Evolutionary conservation across 2,888 invertebrate genomes (phyloP), one percentile per base, ranked within the genome.

Genomic region (Nudaria mundana): DNA sequence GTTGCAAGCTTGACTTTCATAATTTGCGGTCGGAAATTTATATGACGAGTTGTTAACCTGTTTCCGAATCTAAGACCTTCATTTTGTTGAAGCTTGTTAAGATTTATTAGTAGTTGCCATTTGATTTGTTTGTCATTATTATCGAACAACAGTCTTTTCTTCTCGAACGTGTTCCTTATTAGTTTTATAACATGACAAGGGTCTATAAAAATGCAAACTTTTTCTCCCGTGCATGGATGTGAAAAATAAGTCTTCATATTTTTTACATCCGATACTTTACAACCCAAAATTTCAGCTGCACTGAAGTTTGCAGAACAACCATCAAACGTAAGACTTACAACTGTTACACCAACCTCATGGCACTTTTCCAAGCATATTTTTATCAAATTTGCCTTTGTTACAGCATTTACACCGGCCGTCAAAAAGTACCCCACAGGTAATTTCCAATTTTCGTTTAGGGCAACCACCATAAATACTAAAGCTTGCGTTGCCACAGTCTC

Each of bases 351-450:
- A 23, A 34, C 50, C 0, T 56, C 48, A 15, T 58, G 42, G 33
- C 64, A 67, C 32, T 56, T 60, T 5, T 31, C 14, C 25, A 65
- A 44, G 20, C 55, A 57, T 6, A 33, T 40, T 7, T 32, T 56
- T 8, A 65, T 52, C 34, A 63, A 50, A 32, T 51, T 48, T 6
- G 48, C 51, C 37, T 59, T 58, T 36, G 49, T 56, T 38, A 58
- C 40, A 3, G 55, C 56, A 10, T 12, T 39, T 3, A 72, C 31
- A 5, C 63, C 55, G 11, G 53, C 29, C 14, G 10, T 28, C 10
- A 71, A 52, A 49, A 69, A 75, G 42, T 71, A 71, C 0, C 62
- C 69, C 5, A 72, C 45, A 12, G 66, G 71, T 7, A 73, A 24
- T 51, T 71, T 70, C 65, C 64, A 70, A 5, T 40, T 45, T 37